Evolutionary conservation across 2,113 vertebrate species (phyloP).

Genomic region (Gobio gobio): DNA sequence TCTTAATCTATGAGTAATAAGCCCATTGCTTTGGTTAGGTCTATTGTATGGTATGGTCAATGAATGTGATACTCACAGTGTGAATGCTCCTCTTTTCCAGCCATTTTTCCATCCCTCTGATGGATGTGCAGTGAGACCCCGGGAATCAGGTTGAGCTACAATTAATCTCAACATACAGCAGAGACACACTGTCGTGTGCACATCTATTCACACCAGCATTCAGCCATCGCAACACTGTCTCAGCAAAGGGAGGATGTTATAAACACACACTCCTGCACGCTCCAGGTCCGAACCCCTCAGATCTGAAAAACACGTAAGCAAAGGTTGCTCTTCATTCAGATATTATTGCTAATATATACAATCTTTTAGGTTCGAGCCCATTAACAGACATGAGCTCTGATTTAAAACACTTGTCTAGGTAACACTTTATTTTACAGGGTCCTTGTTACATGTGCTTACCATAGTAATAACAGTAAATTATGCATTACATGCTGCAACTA

Average conservation of each 20-base stretch:
- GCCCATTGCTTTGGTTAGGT: not conserved
- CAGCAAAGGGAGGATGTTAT: not conserved
- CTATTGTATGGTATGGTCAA: not conserved
- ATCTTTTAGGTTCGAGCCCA: no score
- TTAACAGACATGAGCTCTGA: no score
- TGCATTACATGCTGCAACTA: no score
- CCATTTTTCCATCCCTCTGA: slow-evolving; percentile 79
- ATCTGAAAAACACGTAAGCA: not conserved
- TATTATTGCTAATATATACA: not conserved
- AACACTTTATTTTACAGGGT: no score
- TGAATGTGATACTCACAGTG: slow-evolving; percentile 70
- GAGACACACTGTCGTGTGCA: not conserved
- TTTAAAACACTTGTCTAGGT: no score
- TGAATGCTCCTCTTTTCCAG: slow-evolving; percentile 76
- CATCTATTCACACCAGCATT: slow-evolving; percentile 31
- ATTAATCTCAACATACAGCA: slow-evolving; percentile 7
- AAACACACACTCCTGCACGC: not conserved
- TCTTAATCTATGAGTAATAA: not conserved
- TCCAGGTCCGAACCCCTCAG: not conserved
- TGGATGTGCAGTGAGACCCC: slow-evolving; percentile 61
- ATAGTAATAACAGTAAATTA: no score
- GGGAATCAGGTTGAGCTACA: slow-evolving; percentile 40
- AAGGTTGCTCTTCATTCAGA: not conserved
- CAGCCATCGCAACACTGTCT: slow-evolving; percentile 14
- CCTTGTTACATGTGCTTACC: no score